Base-by-base conservation (phyloP, 2,113 vertebrate genomes). In the Cygnus atratus region DNA sequence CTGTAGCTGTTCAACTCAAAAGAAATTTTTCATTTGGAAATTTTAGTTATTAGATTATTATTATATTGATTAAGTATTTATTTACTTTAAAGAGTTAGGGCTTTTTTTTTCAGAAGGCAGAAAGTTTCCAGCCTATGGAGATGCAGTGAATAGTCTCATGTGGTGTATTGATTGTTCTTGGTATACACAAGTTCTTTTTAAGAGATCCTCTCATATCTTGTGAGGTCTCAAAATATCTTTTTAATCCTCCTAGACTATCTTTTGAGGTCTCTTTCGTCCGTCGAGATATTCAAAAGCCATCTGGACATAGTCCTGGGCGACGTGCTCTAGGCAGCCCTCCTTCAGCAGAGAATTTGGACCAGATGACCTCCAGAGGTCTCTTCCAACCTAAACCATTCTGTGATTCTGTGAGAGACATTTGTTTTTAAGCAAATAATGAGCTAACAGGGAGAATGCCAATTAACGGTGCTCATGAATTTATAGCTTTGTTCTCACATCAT, bases 401-500 rank as follows among this genome's bases (percentile, higher is more conserved):
- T 50, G 57, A 6, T 63, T 79, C 33, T 54, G 11, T 44, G 57
- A 54, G 33, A 33, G 29, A 35, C 37, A 20, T 22, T 74, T 87
- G 31, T 44, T 84, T 67, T 22, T 25, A n/a, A 37, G 25, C 13
- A 65, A 63, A 59, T 67, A 41, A 67, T 37, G 43, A 84, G 20
- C 29, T 88, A 57, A 62, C 44, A 58, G 63, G 48, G 33, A 84
- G 31, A 88, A 46, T 78, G 37, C 81, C 92, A 87, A 24, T 91
- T 94, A 92, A 48, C 81, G 43, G 77, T 92, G 73, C 92, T 92
- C 28, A 67, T 78, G 52, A 91, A 81, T 72, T n/a, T 65, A 78
- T 67, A 66, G 71, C 33, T 88, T 73, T 71, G 2, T 90, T 74
- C 46, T 84, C 52, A 71, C 37, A 71, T 70, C 33, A 41, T 58